Percentiles rank a stretch among this genome's conserved stretches.
These are phyloP conservation scores for Etheostoma nigrum DNA, from an alignment of 2,797 vertebrate species.

Conservation along the genomic window DNA sequence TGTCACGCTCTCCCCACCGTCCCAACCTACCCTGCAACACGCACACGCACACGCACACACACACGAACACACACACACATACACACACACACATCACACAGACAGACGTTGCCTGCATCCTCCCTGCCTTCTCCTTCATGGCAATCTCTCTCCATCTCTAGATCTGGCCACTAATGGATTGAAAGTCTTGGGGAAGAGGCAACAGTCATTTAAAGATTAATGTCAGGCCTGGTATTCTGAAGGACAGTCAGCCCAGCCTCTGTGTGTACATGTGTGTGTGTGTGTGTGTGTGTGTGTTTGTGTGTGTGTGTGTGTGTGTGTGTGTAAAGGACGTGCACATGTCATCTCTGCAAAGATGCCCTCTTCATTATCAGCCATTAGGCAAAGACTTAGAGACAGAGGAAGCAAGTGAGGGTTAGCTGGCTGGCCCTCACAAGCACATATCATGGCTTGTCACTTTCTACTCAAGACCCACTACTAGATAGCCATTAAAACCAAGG, in stretches of 20 bases:
- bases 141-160: constrained; percentile 79
- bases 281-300: constrained; percentile 22
- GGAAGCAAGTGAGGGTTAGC: constrained; percentile 56
- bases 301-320: constrained; percentile 10
- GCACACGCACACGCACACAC: no score
- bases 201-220: constrained; percentile 86
- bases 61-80: no score
- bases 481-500: constrained; percentile 63
- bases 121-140: constrained; percentile 58
- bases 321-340: constrained; percentile 63
- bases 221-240: constrained; percentile 82
- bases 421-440: constrained; percentile 62
- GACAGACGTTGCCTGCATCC: constrained; percentile 36
- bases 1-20: constrained; percentile 14
- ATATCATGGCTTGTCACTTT: constrained; percentile 69
- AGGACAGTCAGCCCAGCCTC: constrained; percentile 72
- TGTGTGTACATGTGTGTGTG: constrained; percentile 24
- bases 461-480: constrained; percentile 34
- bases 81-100: not conserved
- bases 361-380: constrained; percentile 83
- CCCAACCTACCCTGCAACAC: constrained; percentile 5
- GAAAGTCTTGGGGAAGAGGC: constrained; percentile 82
- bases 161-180: constrained; percentile 83
- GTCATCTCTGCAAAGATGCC: constrained; percentile 75
- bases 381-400: constrained; percentile 59